A percentile compares a stretch with the other conserved stretches of the same genome.
Evolutionary conservation across 2,113 vertebrate species (phyloP).

Genomic region (Microcebus tavaratra): DNA sequence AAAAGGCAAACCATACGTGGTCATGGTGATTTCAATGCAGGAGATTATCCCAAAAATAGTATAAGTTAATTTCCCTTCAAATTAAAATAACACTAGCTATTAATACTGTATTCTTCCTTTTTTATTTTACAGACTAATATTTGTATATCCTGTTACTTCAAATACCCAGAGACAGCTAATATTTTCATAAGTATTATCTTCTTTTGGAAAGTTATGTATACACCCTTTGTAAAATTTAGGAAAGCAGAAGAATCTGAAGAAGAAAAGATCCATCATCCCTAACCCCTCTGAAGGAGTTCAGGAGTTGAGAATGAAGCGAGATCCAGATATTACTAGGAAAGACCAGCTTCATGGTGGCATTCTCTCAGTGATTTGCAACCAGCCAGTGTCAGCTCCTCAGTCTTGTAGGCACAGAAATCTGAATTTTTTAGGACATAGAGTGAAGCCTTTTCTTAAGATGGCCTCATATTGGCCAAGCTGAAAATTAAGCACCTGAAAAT

Average conservation of each 20-base stretch:
- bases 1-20: not conserved
- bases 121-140: not conserved
- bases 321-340: not conserved
- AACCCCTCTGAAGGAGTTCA: not conserved
- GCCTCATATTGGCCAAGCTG: not conserved
- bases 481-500: not conserved
- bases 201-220: not conserved
- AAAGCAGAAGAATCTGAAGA: not conserved
- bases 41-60: not conserved
- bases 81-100: not conserved
- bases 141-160: not conserved
- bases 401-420: not conserved
- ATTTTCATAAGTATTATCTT: not conserved
- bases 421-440: not conserved
- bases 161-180: not conserved
- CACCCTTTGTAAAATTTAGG: not conserved
- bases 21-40: not conserved
- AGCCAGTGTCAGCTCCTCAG: not conserved
- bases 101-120: not conserved
- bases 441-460: not conserved
- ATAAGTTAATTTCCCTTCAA: conserved; percentile 8
- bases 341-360: not conserved
- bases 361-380: not conserved
- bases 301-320: not conserved
- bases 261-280: not conserved